Conservation (phyloP, 1,140 invertebrate species). For the Panagrolaimus sp. region DNA sequence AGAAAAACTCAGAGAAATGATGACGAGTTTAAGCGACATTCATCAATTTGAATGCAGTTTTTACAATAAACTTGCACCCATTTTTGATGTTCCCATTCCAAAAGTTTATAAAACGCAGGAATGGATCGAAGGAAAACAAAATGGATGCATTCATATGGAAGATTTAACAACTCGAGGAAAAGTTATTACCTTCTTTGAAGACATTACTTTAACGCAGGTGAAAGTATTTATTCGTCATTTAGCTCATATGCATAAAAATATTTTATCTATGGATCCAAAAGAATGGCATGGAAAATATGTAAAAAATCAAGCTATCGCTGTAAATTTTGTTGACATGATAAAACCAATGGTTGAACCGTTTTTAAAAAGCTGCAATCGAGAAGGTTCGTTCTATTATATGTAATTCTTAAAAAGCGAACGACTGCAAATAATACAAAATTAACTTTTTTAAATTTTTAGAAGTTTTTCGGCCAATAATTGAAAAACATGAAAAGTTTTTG, state of each 20-base stretch:
- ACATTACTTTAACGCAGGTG: neutral
- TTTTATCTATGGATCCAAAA: neutral
- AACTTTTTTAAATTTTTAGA: too few species aligned
- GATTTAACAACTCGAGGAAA: neutral
- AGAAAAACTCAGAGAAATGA: neutral
- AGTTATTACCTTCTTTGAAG: neutral
- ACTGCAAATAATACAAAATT: too few species aligned
- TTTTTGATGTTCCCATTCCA: constrained; percentile 3
- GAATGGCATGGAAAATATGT: neutral
- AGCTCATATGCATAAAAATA: constrained; percentile 11
- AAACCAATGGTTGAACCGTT: too few species aligned
- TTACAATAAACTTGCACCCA: neutral
- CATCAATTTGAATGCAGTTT: constrained; percentile 8
- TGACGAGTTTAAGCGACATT: neutral
- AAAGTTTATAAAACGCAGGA: neutral
- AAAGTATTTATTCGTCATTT: neutral
- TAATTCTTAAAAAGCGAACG: too few species aligned
- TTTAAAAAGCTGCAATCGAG: too few species aligned
- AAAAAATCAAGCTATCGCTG: too few species aligned
- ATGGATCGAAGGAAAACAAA: neutral
- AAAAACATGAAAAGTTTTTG: too few species aligned
- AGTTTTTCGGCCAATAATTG: too few species aligned
- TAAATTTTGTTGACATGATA: too few species aligned
- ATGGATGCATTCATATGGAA: constrained; percentile 1
- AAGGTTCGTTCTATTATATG: too few species aligned